phyloP scores from a whole-genome alignment of 2,113 vertebrate species.

The Meriones unguiculatus region DNA sequence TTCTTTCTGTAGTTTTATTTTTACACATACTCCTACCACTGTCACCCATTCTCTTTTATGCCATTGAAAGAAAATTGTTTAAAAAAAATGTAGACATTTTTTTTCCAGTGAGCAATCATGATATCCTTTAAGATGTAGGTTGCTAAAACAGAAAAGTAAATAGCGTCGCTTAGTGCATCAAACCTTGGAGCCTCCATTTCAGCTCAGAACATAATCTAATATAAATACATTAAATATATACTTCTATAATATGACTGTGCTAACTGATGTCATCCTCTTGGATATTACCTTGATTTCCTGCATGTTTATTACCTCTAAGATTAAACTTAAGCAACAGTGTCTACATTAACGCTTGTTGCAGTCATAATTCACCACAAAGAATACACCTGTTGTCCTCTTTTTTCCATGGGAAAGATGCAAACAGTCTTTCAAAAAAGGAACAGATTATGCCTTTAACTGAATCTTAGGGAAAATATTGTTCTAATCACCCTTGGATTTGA shows the following conservation, averaged over 20 bases:
- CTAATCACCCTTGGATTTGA: neutral
- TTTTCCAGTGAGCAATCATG: neutral
- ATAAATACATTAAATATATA: neutral
- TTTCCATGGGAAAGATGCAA: neutral
- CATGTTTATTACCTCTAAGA: slow-evolving; percentile 1
- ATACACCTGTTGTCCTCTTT: neutral
- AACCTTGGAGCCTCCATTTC: neutral
- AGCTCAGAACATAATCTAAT: neutral
- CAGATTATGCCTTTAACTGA: neutral
- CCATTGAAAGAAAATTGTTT: neutral
- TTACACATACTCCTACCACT: neutral
- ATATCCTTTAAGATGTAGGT: neutral
- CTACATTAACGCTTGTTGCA: neutral
- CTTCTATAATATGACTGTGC: neutral
- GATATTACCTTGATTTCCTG: neutral
- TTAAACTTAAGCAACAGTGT: neutral
- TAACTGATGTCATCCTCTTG: neutral
- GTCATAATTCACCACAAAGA: neutral
- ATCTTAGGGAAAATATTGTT: neutral
- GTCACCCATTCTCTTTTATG: neutral
- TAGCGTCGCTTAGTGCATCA: neutral
- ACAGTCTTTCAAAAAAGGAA: neutral
- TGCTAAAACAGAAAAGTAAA: neutral
- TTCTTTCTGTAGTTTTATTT: neutral
- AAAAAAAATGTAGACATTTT: neutral